phyloP scores from a whole-genome alignment of 2,888 invertebrate species.

The Pinctada fucata region DNA sequence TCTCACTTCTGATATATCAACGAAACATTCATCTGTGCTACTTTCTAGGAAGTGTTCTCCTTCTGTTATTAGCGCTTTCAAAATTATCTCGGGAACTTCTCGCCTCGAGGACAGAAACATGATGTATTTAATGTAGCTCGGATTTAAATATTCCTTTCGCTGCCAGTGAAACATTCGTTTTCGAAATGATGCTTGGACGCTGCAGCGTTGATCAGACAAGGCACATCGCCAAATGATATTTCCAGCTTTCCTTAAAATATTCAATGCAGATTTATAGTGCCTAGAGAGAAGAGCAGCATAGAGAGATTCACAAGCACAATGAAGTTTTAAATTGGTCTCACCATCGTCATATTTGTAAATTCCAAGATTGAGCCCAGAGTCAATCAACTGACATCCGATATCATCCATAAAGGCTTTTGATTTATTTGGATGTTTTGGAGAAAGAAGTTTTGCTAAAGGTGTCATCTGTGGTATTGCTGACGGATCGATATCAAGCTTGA shows the following conservation, averaged over 20 bases:
- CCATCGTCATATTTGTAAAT: conserved; percentile 23
- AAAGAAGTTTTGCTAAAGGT: conserved; percentile 22
- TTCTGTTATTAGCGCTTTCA: neutral
- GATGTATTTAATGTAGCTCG: conserved; percentile 8
- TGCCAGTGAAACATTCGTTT: neutral
- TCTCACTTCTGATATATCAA: neutral
- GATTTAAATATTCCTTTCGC: neutral
- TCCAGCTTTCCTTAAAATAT: conserved; percentile 31
- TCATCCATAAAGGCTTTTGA: neutral
- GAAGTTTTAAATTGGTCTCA: conserved; percentile 7
- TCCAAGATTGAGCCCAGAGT: conserved; percentile 36
- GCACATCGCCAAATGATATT: conserved; percentile 44
- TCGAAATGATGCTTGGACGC: neutral
- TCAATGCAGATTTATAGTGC: conserved; percentile 34
- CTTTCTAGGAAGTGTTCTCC: neutral
- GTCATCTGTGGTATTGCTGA: neutral
- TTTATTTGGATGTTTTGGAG: neutral
- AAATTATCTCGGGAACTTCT: conserved; percentile 6
- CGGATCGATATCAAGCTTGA: neutral
- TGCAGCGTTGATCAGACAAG: neutral
- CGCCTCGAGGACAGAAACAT: neutral
- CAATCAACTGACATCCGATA: conserved; percentile 32
- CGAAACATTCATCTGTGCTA: neutral
- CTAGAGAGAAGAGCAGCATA: conserved; percentile 30
- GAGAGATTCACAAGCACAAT: conserved; percentile 45